Base-by-base conservation (phyloP, 2,113 vertebrate species). In the Ochotona princeps region DNA sequence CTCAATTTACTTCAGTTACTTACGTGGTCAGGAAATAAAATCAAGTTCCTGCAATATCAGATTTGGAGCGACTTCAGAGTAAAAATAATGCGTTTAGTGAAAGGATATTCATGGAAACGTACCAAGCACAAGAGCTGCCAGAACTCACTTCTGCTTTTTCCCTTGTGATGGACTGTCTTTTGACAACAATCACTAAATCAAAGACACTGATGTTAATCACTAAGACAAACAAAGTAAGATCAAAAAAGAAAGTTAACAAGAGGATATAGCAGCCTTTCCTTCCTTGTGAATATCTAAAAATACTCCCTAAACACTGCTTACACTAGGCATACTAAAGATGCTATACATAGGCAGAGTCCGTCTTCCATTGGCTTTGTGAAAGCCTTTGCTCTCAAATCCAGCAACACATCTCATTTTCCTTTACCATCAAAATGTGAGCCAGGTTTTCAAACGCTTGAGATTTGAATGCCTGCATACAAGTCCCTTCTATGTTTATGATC, bases 291-390 rank as follows among this genome's bases (percentile, higher is more conserved):
- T 89, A 94, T 76, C 78, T 70, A 28, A 78, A 93, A 93, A 35
- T 3, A 14, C 86, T 95, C 91, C 75, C 72, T 95, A 75, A 76
- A 93, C 28, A 93, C 87, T 75, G 82, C 79, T 94, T 97, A 96
- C 95, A 87, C 91, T 93, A 96, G 75, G 60, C 69, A 87, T 30
- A 85, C 80, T 51, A 90, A 90, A 61, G 26, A 65, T 26, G 4
- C 18, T 12, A 0, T 20, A 49, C 15, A 0, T 20, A 49, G 49
- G 72, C 44, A 83, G 20, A 61, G 47, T 57, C 35, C 32, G 32
- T 25, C 75, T 81, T 95, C 67, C 8, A 17, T 60, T n/a, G 32
- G 73, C 65, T 73, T 30, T 92, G 51, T 76, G 74, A 96, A 93
- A 73, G 57, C 28, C 54, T 88, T 74, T 82, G 57, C 20, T 75